Evolutionary conservation across 2,113 vertebrate genomes (phyloP).

Genomic region (Nycticorax nycticorax): DNA sequence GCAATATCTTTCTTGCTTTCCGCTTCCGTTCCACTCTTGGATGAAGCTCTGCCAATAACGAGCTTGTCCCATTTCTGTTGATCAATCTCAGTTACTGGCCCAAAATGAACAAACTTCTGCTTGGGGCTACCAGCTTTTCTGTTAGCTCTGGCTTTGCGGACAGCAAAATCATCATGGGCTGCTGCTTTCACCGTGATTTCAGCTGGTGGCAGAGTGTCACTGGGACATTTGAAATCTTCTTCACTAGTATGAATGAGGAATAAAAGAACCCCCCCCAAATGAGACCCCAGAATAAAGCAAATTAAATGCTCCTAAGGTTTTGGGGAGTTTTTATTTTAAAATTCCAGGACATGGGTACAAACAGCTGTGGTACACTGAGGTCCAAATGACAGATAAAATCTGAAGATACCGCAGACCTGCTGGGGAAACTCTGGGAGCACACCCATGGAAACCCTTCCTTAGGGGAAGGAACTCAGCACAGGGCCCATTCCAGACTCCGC

Average conservation of each 20-base stretch:
- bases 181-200: constrained; percentile 75
- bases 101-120: constrained; percentile 90
- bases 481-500: background rate
- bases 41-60: constrained; percentile 71
- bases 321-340: background rate
- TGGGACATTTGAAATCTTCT: constrained; percentile 36
- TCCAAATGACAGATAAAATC: background rate
- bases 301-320: background rate
- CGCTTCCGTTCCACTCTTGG: constrained; percentile 60
- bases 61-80: constrained; percentile 82
- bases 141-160: constrained; percentile 77
- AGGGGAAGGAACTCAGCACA: background rate
- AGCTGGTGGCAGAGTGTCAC: constrained; percentile 46
- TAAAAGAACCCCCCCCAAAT: constrained; percentile 33
- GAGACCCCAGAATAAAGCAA: background rate
- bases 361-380: background rate
- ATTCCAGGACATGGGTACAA: background rate
- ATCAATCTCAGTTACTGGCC: constrained; percentile 92
- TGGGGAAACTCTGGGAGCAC: background rate
- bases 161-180: constrained; percentile 73
- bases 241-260: constrained; percentile 69
- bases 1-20: background rate
- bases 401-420: background rate
- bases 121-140: constrained; percentile 70
- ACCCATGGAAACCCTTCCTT: background rate